Evolutionary conservation across 2,797 vertebrate genomes (phyloP).

Genomic region (Gymnoscopelus microlampas): DNA sequence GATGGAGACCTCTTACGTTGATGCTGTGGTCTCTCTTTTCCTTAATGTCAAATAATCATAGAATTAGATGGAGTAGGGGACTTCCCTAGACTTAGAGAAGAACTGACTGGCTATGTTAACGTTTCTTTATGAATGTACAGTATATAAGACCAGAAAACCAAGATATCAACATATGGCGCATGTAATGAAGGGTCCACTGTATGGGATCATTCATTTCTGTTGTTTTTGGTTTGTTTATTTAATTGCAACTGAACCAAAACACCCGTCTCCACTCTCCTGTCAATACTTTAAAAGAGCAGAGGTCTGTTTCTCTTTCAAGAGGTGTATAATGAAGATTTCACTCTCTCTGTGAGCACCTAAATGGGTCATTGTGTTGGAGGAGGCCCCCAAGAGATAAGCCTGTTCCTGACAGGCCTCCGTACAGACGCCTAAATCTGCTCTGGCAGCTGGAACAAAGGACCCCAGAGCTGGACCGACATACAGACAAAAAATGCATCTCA

Average conservation of each 20-base stretch:
- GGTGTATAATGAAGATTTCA: slow-evolving; percentile 81
- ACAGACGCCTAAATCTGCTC: slow-evolving; percentile 77
- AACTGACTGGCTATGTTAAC: neutral
- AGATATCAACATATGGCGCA: neutral
- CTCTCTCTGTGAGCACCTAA: slow-evolving; percentile 68
- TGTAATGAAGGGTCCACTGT: slow-evolving; percentile 26
- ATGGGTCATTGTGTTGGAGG: slow-evolving; percentile 75
- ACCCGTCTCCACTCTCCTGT: slow-evolving; percentile 48
- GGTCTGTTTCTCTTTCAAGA: slow-evolving; percentile 65
- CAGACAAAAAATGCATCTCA: slow-evolving; percentile 61
- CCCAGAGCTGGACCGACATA: slow-evolving; percentile 57
- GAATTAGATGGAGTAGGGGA: neutral
- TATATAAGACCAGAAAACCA: neutral
- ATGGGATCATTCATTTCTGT: slow-evolving; percentile 23
- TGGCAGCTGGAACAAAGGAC: slow-evolving; percentile 81
- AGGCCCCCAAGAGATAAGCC: slow-evolving; percentile 80
- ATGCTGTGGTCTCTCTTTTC: slow-evolving; percentile 3
- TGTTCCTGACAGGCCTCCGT: slow-evolving; percentile 80
- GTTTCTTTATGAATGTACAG: neutral
- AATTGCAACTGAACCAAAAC: slow-evolving; percentile 34
- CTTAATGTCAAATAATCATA: neutral
- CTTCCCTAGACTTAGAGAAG: slow-evolving; percentile 1
- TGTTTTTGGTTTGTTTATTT: slow-evolving; percentile 32
- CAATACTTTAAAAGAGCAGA: slow-evolving; percentile 62
- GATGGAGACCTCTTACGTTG: neutral